These are phyloP conservation scores for Cynodonichthys magdalenae DNA, from an alignment of 2,797 vertebrate genomes.

Conservation along the genomic window DNA sequence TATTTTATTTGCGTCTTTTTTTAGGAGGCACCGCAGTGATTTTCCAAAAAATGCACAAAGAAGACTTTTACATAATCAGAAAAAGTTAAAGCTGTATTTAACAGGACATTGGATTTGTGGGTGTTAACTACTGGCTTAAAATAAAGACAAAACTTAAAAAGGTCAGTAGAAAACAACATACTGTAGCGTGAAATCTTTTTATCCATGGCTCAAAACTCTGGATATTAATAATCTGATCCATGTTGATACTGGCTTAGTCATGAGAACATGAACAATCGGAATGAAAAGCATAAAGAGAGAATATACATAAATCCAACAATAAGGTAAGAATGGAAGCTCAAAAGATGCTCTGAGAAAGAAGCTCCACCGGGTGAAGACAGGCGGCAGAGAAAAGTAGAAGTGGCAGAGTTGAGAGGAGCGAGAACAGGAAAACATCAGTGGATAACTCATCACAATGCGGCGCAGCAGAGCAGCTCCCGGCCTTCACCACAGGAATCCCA, in stretches of 20 bases:
- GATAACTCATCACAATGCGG: conserved; percentile 83
- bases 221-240: neutral
- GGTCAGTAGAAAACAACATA: too few relatives aligned
- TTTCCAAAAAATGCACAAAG: too few relatives aligned
- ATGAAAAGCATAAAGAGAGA: conserved; percentile 11
- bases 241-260: neutral
- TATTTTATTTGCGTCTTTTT: too few relatives aligned
- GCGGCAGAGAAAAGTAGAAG: conserved; percentile 67
- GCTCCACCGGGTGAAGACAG: conserved; percentile 48
- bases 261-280: conserved; percentile 4
- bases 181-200: neutral
- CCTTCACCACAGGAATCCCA: conserved; percentile 80
- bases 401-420: conserved; percentile 71
- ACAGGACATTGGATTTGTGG: too few relatives aligned
- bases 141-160: too few relatives aligned
- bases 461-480: conserved; percentile 76
- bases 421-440: conserved; percentile 80
- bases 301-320: conserved; percentile 34
- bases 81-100: too few relatives aligned
- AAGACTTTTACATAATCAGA: too few relatives aligned
- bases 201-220: neutral
- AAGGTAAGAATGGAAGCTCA: conserved; percentile 29
- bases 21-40: too few relatives aligned
- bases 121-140: too few relatives aligned
- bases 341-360: conserved; percentile 55